phyloP scores from a whole-genome alignment of 2,113 vertebrate species.

The Phalacrocorax brasilianus region DNA sequence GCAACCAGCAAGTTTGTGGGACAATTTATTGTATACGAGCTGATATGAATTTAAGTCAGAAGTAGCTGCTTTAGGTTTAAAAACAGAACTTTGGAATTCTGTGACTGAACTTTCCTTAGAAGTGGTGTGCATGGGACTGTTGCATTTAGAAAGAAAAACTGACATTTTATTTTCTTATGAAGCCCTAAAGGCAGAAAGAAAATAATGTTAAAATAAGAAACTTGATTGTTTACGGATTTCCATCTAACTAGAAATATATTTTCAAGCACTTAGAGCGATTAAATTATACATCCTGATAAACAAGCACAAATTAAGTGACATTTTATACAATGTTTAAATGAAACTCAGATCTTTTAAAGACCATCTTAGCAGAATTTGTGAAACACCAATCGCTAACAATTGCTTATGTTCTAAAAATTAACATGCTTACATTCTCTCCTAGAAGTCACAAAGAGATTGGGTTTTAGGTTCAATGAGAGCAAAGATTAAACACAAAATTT shows the following conservation, averaged over 20 bases:
- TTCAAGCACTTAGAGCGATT: slow-evolving; percentile 23
- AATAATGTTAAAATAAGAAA: slow-evolving; percentile 12
- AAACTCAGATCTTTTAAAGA: not conserved
- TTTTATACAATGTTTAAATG: slow-evolving; percentile 3
- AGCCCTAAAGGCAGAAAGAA: not conserved
- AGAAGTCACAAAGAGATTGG: not conserved
- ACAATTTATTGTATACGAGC: not conserved
- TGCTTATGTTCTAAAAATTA: not conserved
- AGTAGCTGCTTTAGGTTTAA: not conserved
- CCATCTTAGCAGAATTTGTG: not conserved
- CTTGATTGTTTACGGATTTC: slow-evolving; percentile 20
- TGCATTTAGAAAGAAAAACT: not conserved
- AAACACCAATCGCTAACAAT: not conserved
- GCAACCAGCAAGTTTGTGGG: not conserved
- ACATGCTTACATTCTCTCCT: not conserved
- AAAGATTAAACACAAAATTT: not conserved
- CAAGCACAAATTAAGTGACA: slow-evolving; percentile 28
- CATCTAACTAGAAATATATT: slow-evolving; percentile 28
- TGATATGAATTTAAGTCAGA: not conserved
- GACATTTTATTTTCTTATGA: not conserved
- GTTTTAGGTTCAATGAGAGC: not conserved
- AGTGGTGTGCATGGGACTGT: not conserved
- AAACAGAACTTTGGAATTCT: not conserved
- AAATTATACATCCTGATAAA: slow-evolving; percentile 37
- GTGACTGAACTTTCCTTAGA: not conserved